These are phyloP conservation scores for Protodeltote pygarga DNA, from an alignment of 2,888 invertebrate species.

Conservation along the genomic window DNA sequence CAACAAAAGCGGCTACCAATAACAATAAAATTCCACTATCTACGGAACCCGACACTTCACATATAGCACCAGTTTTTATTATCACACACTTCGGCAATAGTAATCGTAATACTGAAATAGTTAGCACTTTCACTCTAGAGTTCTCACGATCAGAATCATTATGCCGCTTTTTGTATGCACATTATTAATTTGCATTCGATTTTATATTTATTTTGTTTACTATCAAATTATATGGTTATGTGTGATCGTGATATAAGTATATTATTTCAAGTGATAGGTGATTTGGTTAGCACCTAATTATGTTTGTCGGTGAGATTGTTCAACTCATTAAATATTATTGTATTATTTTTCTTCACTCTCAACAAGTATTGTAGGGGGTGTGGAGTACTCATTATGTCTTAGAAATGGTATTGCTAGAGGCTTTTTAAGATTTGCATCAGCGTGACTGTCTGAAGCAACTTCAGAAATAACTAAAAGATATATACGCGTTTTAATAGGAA, in stretches of 20 bases:
- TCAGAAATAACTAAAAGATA: no score
- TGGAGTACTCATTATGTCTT: no score
- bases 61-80: constrained; percentile 41
- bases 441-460: no score
- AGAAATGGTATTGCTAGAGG: no score
- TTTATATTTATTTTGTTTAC: constrained; percentile 40
- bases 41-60: constrained; percentile 28
- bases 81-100: constrained; percentile 23
- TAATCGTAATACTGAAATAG: constrained; percentile 41
- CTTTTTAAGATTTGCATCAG: no score
- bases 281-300: constrained; percentile 12
- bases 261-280: constrained; percentile 2
- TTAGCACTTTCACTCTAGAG: constrained; percentile 54
- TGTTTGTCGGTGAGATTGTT: constrained; percentile 16
- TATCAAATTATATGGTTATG: constrained; percentile 30
- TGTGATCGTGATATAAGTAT: constrained; percentile 4
- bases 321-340: not conserved
- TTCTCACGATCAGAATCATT: constrained; percentile 55
- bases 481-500: no score
- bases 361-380: no score
- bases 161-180: constrained; percentile 50
- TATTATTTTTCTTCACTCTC: no score
- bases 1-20: constrained; percentile 10
- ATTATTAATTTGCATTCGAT: constrained; percentile 54
- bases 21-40: constrained; percentile 7